Conservation (phyloP, 2,113 vertebrate genomes). For the Micronycteris hirsuta region DNA sequence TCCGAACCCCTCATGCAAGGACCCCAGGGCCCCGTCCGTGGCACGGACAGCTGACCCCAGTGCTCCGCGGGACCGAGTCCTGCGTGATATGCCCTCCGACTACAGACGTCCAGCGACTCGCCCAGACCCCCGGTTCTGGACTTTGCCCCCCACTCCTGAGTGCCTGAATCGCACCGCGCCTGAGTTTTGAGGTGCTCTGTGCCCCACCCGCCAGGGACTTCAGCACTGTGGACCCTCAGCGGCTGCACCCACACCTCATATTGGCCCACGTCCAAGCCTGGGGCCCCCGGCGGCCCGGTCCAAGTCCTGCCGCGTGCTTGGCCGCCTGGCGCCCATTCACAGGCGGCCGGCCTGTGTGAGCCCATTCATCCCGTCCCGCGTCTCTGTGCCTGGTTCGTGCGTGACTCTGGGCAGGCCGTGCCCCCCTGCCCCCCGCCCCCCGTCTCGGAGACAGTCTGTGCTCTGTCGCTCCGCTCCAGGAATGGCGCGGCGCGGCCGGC, state of each 20-base stretch:
- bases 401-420: neutral
- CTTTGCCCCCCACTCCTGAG: rapidly evolving
- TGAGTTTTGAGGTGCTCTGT: neutral
- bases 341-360: neutral
- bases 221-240: rapidly evolving
- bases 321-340: neutral
- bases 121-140: rapidly evolving
- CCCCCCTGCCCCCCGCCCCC: neutral
- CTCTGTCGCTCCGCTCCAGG: conserved; percentile 38
- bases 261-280: rapidly evolving
- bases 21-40: rapidly evolving
- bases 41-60: rapidly evolving
- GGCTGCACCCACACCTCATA: neutral
- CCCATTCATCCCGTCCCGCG: neutral
- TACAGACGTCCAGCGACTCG: rapidly evolving
- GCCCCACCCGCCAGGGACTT: neutral
- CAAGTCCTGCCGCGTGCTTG: conserved; percentile 1
- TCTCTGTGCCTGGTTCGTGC: neutral
- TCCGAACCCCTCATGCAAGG: rapidly evolving
- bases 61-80: rapidly evolving
- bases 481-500: conserved; percentile 4
- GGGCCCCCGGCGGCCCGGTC: neutral
- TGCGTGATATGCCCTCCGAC: rapidly evolving
- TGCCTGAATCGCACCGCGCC: rapidly evolving
- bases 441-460: neutral